These are phyloP conservation scores for Spea multiplicata DNA, from an alignment of 2,113 vertebrate species.

Conservation along the genomic window DNA sequence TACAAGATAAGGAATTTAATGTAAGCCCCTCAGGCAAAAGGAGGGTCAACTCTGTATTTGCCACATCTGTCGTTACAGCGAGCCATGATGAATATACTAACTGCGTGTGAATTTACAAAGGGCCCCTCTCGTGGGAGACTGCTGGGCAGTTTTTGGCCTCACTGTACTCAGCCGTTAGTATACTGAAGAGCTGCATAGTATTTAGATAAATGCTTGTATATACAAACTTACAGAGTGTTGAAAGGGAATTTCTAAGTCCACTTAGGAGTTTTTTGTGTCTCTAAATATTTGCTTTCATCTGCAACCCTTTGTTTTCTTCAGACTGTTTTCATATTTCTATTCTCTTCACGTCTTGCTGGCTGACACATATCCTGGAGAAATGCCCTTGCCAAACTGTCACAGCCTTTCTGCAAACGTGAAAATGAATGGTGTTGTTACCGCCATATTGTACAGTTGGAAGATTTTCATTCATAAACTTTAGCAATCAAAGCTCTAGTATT, in stretches of 20 bases:
- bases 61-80: neutral
- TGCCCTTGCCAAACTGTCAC: conserved; percentile 25
- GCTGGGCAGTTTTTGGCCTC: conserved; percentile 1
- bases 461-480: neutral
- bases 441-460: neutral
- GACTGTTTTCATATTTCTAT: conserved; percentile 42
- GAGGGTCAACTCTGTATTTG: neutral
- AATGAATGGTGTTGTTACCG: neutral
- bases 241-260: conserved; percentile 45
- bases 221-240: conserved; percentile 39
- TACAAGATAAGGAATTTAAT: neutral
- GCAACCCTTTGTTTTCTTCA: conserved; percentile 42
- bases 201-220: conserved; percentile 35
- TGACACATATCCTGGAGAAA: conserved; percentile 46
- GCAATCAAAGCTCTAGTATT: neutral
- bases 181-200: conserved; percentile 21
- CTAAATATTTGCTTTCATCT: conserved; percentile 45
- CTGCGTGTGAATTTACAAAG: conserved; percentile 4
- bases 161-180: conserved; percentile 5
- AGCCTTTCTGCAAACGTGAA: conserved; percentile 18
- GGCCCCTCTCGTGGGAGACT: neutral
- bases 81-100: neutral
- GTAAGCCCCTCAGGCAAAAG: neutral
- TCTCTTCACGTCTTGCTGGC: conserved; percentile 26
- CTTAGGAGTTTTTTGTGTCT: conserved; percentile 39